Evolutionary conservation across 2,113 vertebrate species (phyloP).

Genomic region (Crocuta crocuta): DNA sequence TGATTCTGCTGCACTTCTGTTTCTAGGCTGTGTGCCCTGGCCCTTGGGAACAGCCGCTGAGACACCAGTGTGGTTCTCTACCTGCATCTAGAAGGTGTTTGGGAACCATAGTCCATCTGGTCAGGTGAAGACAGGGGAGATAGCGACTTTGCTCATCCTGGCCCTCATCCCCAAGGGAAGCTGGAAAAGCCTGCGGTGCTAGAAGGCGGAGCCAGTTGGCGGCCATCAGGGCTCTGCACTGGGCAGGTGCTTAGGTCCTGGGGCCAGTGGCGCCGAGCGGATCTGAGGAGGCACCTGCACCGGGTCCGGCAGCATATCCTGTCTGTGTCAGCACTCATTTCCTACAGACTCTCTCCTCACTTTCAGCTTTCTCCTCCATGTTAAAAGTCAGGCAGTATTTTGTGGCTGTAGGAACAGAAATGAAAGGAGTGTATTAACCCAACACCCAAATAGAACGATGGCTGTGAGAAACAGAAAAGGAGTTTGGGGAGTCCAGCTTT

Average conservation of each 20-base stretch:
- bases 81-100: neutral
- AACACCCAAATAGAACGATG: neutral
- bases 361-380: neutral
- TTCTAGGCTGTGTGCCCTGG: neutral
- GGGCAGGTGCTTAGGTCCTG: neutral
- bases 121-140: neutral
- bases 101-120: neutral
- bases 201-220: neutral
- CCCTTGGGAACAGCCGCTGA: neutral
- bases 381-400: neutral
- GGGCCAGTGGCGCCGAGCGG: neutral
- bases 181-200: neutral
- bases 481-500: neutral
- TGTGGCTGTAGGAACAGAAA: neutral
- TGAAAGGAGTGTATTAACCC: neutral
- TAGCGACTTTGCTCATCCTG: neutral
- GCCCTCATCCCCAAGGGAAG: neutral
- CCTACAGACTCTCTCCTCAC: neutral
- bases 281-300: neutral
- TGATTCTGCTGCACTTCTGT: neutral
- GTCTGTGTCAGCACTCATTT: neutral
- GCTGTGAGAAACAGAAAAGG: neutral
- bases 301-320: fast-evolving
- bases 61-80: neutral
- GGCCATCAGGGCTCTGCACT: neutral